These are phyloP conservation scores for Stictonetta naevosa DNA, from an alignment of 2,113 vertebrate species.

Conservation along the genomic window DNA sequence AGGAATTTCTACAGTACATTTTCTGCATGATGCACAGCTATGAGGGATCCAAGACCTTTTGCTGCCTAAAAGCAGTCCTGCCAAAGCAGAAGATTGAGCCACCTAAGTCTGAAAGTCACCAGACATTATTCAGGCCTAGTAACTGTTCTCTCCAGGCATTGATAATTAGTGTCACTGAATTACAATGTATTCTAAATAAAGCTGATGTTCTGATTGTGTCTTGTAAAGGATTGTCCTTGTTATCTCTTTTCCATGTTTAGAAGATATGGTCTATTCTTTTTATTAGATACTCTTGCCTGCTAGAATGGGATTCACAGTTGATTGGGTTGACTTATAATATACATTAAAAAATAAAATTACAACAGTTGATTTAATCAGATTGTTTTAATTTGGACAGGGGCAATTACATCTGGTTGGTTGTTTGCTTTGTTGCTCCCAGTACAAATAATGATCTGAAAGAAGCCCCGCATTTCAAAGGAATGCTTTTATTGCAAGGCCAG, in stretches of 20 bases:
- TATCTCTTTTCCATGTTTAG: not conserved
- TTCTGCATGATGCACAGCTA: not conserved
- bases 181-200: not conserved
- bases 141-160: not conserved
- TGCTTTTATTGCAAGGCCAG: not conserved
- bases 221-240: not conserved
- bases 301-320: not conserved
- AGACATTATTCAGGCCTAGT: not conserved
- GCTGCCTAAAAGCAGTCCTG: not conserved
- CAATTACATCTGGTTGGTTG: not conserved
- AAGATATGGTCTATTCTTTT: not conserved
- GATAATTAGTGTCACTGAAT: not conserved
- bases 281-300: not conserved
- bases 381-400: not conserved
- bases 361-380: not conserved
- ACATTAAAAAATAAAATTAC: not conserved
- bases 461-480: not conserved
- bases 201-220: not conserved
- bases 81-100: not conserved
- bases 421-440: not conserved
- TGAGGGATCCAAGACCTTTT: not conserved
- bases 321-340: not conserved
- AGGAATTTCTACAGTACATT: not conserved
- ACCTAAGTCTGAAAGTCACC: not conserved
- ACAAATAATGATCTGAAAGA: not conserved